Percentiles rank a stretch among this genome's conserved stretches.
Conservation (phyloP, 2,797 vertebrate genomes). For the Malurus splendens region DNA sequence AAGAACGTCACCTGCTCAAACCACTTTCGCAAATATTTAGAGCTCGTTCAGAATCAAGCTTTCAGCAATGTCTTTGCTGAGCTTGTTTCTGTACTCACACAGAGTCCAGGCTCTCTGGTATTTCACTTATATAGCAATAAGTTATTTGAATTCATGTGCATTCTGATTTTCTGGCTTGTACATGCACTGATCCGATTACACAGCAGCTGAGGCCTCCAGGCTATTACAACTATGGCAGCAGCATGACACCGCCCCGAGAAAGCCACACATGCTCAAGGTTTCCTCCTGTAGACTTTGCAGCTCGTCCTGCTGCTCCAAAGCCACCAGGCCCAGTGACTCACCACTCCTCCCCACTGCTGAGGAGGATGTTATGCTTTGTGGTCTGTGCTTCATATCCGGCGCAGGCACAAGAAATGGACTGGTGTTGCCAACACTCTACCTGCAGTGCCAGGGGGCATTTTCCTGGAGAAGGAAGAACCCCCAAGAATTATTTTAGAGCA, state of each 20-base stretch:
- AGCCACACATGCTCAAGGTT: background rate
- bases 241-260: rapidly evolving
- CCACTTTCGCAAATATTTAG: background rate
- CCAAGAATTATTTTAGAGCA: background rate
- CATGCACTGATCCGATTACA: background rate
- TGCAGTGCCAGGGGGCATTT: background rate
- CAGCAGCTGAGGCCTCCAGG: background rate
- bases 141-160: background rate
- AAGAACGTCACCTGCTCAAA: slow-evolving; percentile 5
- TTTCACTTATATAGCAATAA: background rate
- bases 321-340: background rate
- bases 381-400: background rate
- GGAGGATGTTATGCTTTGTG: slow-evolving; percentile 24
- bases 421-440: background rate
- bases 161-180: background rate
- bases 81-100: background rate
- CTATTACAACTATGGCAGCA: background rate
- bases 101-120: background rate
- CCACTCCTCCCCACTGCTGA: background rate
- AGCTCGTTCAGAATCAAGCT: background rate
- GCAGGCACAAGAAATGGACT: background rate
- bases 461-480: background rate
- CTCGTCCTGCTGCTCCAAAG: background rate
- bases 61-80: background rate
- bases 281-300: background rate